Base-by-base conservation (phyloP, 2,888 invertebrate species). In the Phlogophora meticulosa region DNA sequence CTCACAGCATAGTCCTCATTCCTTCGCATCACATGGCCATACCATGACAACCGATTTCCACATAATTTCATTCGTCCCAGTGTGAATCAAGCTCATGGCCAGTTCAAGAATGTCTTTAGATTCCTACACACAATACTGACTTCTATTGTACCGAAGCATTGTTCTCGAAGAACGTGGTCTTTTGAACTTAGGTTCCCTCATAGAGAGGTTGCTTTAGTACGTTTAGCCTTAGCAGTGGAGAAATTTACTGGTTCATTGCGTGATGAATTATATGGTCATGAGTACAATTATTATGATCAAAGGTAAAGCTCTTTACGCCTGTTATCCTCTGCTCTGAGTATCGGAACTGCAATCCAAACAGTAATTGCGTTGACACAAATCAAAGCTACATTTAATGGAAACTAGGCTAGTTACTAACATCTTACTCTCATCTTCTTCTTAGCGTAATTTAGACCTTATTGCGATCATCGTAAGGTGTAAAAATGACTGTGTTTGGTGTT, bases 281-380 rank as follows among this genome's bases (percentile, higher is more conserved):
- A 4, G 5, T 10, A 5, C n/a, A 36, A 24, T 7, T 17, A 24
- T 56, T 55, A 22, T 13, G 4, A 53, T 24, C 36, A 20, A 17
- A 20, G n/a, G 1, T 11, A 3, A 17, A 24, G 4, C 15, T 17
- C 3, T 17, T 17, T 2, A 10, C n/a, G 15, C 9, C 13, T 17
- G 7, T 13, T 38, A 46, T 40, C 7, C 10, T 22, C 61, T 20
- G 20, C n/a, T n/a, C 15, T 49, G 22, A 1, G 13, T 36, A 46
- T 7, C 17, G 5, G 22, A 42, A 69, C 20, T 49, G n/a, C 48
- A 60, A 48, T 32, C 36, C 40, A 9, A 22, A 10, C 51, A 34
- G 17, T 63, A 51, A 73, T 73, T 64, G 45, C 56, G 20, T 57
- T 57, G 42, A 65, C 74, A 71, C 45, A 65, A 71, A 73, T 71